These are phyloP conservation scores for Pitangus sulphuratus DNA, from an alignment of 2,797 vertebrate genomes.

Conservation along the genomic window DNA sequence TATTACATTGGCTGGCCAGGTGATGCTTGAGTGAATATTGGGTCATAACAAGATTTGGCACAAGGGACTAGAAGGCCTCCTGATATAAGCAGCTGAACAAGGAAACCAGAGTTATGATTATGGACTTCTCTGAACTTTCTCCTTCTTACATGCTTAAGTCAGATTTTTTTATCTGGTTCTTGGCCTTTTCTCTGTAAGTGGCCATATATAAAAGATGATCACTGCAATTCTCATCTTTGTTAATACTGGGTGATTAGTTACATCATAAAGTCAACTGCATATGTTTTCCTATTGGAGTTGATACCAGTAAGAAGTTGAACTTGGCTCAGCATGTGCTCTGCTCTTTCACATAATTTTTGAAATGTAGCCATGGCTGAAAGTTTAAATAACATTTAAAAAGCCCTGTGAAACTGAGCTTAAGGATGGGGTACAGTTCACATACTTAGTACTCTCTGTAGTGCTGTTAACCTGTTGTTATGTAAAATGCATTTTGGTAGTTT, in stretches of 20 bases:
- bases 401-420: not conserved
- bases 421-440: not conserved
- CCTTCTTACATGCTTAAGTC: not conserved
- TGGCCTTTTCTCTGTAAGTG: not conserved
- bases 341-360: not conserved
- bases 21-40: not conserved
- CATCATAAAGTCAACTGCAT: not conserved
- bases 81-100: not conserved
- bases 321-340: not conserved
- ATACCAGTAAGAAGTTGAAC: not conserved
- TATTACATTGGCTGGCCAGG: not conserved
- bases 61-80: not conserved
- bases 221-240: not conserved
- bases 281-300: not conserved
- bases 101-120: not conserved
- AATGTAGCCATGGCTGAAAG: not conserved
- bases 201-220: not conserved
- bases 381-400: not conserved
- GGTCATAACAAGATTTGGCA: not conserved
- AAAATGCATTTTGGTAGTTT: not conserved
- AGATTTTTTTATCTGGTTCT: not conserved
- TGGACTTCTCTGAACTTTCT: not conserved
- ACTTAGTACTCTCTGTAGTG: not conserved
- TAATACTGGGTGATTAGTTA: not conserved
- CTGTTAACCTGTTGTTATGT: not conserved